These are phyloP conservation scores for Endotricha flammealis DNA, from an alignment of 2,888 invertebrate genomes.

Conservation along the genomic window DNA sequence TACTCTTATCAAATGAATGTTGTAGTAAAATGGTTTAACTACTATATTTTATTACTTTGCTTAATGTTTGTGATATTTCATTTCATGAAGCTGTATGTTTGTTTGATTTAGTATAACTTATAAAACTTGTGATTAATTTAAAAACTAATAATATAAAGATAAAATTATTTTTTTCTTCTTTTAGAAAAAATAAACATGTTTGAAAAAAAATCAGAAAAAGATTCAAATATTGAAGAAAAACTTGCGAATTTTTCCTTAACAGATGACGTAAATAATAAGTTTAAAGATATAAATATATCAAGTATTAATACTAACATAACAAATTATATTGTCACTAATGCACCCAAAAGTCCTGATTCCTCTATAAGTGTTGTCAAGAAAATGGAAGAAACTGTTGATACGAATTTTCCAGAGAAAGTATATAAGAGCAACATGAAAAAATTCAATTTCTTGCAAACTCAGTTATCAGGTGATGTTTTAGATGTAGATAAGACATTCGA, in stretches of 20 bases:
- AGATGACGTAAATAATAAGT: constrained; percentile 45
- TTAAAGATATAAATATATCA: constrained; percentile 41
- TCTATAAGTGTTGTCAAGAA: constrained; percentile 28
- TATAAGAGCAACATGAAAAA: constrained; percentile 64
- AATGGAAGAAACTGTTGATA: constrained; percentile 21
- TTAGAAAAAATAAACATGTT: constrained; percentile 74
- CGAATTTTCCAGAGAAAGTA: constrained; percentile 42
- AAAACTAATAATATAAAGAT: too few species aligned
- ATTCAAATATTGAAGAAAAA: constrained; percentile 49
- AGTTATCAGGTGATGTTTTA: constrained; percentile 41
- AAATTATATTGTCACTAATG: constrained; percentile 15
- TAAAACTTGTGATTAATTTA: too few species aligned
- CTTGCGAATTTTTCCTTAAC: constrained; percentile 54
- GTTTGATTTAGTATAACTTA: too few species aligned
- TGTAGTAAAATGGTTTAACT: too few species aligned
- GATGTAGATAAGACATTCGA: constrained; percentile 31
- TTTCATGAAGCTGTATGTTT: too few species aligned
- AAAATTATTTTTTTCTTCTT: constrained; percentile 24
- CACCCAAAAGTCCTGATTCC: constrained; percentile 17
- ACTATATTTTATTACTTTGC: too few species aligned
- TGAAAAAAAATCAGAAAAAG: constrained; percentile 62
- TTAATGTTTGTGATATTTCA: too few species aligned
- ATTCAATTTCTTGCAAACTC: constrained; percentile 67
- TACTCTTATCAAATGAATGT: too few species aligned
- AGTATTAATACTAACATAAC: constrained; percentile 22